A percentile compares a stretch with the other conserved stretches of the same genome.
Evolutionary conservation across 1,140 invertebrate genomes (phyloP).

Genomic region (Anastrepha ludens): DNA sequence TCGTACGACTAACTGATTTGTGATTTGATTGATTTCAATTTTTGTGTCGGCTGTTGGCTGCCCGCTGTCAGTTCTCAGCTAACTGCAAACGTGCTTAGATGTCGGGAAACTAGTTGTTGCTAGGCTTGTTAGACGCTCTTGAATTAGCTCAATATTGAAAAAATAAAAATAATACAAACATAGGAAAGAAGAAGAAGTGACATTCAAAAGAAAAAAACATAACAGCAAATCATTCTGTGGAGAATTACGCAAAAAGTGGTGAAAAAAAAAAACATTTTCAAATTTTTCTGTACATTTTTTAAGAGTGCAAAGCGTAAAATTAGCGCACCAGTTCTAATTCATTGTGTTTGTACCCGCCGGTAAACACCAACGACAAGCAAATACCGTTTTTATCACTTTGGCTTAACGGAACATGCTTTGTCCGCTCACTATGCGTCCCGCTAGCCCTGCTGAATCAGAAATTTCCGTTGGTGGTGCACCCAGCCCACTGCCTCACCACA

Average conservation of each 20-base stretch:
- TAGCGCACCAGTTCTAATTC: background rate
- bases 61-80: constrained; percentile 19
- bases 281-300: too few species aligned
- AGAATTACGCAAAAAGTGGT: too few species aligned
- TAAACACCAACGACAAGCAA: background rate
- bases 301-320: background rate
- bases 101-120: constrained; percentile 14
- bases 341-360: background rate
- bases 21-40: constrained; percentile 52
- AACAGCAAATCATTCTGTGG: background rate
- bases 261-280: too few species aligned
- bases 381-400: background rate
- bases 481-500: constrained; percentile 77
- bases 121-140: background rate
- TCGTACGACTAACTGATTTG: constrained; percentile 40
- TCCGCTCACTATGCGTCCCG: constrained; percentile 72
- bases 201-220: background rate
- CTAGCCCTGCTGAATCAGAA: constrained; percentile 78
- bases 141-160: background rate
- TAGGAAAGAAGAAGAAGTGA: background rate
- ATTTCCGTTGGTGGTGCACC: constrained; percentile 85
- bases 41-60: constrained; percentile 10
- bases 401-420: constrained; percentile 68
- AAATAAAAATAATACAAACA: background rate
- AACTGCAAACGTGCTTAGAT: constrained; percentile 39